Base-by-base conservation (phyloP, 2,113 vertebrate species). In the Strix uralensis region DNA sequence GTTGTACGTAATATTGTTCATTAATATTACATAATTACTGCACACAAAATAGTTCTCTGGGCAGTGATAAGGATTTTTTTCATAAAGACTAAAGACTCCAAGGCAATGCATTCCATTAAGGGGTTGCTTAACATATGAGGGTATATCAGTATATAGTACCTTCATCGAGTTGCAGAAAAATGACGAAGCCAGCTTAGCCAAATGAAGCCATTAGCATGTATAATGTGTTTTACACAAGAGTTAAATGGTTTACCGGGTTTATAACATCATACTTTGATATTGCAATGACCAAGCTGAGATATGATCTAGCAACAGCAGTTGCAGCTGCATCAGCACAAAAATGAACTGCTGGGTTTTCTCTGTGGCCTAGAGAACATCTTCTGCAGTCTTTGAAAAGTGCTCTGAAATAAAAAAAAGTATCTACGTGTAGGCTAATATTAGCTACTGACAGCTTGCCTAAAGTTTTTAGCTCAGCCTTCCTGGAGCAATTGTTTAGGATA, bases 1-100 rank as follows among this genome's bases (percentile, higher is more conserved):
- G 90, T 92, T 93, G 54, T 81, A 92, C 25, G 38, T 84, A 87
- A 95, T 95, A 87, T 67, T 91, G 70, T 95, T 98, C 88, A 96
- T 98, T 98, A 97, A 98, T 96, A 97, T 97, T 96, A 95, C 82
- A 97, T 95, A 97, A 97, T 98, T 97, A 97, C 95, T 83, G 83
- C 90, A 91, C 95, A 90, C 82, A 92, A 78, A 93, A 96, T 92
- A 97, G 94, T 97, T 97, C 96, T 96, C 94, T 81, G 95, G 96
- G 94, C 93, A 97, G 72, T 75, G 95, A 87, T 96, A 91, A 82
- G 91, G 83, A 29, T 91, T 92, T 90, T 89, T 97, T 93, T 94
- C 61, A 61, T 81, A 90, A 82, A 92, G 85, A 86, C 79, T 81
- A 62, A 69, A 86, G 94, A 86, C 91, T 97, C 59, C 54, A 73